Percentiles rank a stretch among this genome's conserved stretches.
phyloP scores from a whole-genome alignment of 2,113 vertebrate species.

The Oncorhynchus nerka region DNA sequence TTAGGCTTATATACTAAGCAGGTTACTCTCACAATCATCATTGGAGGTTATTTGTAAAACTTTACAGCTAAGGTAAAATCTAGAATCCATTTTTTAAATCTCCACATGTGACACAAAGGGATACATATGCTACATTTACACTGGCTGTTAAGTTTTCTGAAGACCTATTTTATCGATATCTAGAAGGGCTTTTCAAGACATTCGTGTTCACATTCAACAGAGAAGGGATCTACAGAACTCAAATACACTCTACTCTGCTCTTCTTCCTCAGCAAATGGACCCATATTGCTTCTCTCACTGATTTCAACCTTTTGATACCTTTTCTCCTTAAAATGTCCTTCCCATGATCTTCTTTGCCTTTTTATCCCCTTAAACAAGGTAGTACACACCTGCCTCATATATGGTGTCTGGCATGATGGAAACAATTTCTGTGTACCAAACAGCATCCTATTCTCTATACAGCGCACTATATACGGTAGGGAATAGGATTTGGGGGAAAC shows the following conservation, averaged over 20 bases:
- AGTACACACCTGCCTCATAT: conserved; percentile 20
- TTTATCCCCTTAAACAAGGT: conserved; percentile 27
- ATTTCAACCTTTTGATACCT: background rate
- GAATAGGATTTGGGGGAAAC: background rate
- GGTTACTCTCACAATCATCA: background rate
- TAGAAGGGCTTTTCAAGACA: background rate
- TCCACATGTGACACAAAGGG: background rate
- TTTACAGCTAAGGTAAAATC: background rate
- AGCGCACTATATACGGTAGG: no score
- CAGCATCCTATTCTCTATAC: no score
- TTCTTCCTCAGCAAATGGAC: background rate
- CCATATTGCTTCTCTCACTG: background rate
- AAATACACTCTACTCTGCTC: background rate
- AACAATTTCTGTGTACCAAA: background rate
- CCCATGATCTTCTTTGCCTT: conserved; percentile 50
- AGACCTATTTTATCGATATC: background rate
- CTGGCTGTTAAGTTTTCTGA: background rate
- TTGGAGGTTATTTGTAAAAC: background rate
- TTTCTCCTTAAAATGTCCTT: background rate
- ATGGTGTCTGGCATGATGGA: background rate
- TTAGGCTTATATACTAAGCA: background rate
- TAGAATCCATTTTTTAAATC: background rate
- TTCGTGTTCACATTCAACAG: background rate
- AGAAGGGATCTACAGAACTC: background rate
- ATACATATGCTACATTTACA: background rate